Evolutionary conservation across 2,888 invertebrate genomes (phyloP), one percentile per base, ranked within the genome.

Genomic region (Ptychoptera contaminata): DNA sequence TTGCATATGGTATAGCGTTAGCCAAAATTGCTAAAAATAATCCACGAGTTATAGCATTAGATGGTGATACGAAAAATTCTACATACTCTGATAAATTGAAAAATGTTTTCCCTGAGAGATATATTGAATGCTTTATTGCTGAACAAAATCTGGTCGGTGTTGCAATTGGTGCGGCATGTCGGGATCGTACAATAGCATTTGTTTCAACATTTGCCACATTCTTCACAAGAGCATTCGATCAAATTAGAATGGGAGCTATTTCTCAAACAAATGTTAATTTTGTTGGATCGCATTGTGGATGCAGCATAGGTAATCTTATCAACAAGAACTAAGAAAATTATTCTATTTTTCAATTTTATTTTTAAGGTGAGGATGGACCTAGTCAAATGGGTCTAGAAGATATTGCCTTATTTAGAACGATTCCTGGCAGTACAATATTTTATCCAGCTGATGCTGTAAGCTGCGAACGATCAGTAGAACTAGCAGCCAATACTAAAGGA

Each of bases 361-460:
- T 5, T 23, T 23, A 5, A 23, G 23, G 96, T 31, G 96, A 96
- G 69, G 97, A 97, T 68, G 97, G 97, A 0, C 97, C 98, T 14
- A 91, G 91, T 46, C 98, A 99, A 71, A 98, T 99, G 98, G 98
- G 92, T 5, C 73, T 98, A n/a, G 98, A 98, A 69, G 98, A 99
- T 66, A 64, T 98, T 47, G 88, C 93, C 1, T 74, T 98, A 74
- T 98, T 99, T 79, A 76, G 97, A 37, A 67, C 86, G 5, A 76
- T 98, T 51, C 92, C 96, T 44, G 83, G 83, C 47, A 73, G 77
- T 50, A 81, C 80, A 2, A 70, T 85, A 8, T 84, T 84, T 67
- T 85, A 85, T 56, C 84, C 84, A 40, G 71, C 82, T 35, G 98
- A 99, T 67, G 98, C 94, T 0, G 97, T 98, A 8, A 82, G 90